A percentile compares a stretch with the other conserved stretches of the same genome.
phyloP scores from a whole-genome alignment of 2,113 vertebrate genomes.

The Embiotoca jacksoni region DNA sequence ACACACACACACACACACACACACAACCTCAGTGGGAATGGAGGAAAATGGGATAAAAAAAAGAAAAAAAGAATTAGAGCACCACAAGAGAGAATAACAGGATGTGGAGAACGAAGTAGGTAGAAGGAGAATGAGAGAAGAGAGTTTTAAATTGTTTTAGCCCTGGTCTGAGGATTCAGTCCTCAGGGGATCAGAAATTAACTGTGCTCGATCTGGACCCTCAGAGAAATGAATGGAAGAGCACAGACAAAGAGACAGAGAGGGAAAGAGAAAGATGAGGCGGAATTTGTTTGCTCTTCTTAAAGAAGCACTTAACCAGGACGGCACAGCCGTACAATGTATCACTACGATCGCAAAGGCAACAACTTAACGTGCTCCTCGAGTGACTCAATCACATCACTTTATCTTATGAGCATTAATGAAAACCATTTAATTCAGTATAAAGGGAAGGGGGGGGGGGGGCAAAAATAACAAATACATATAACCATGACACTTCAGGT shows the following conservation, averaged over 20 bases:
- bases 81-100: constrained; percentile 62
- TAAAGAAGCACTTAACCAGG: not conserved
- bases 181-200: constrained; percentile 70
- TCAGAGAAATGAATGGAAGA: constrained; percentile 48
- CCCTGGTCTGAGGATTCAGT: constrained; percentile 53
- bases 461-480: no score
- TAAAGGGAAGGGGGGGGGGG: no score
- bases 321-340: not conserved
- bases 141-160: constrained; percentile 66
- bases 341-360: not conserved
- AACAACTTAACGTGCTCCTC: not conserved
- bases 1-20: constrained; percentile 25
- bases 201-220: constrained; percentile 60
- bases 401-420: not conserved
- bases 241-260: constrained; percentile 4
- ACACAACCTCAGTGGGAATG: constrained; percentile 39
- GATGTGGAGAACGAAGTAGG: constrained; percentile 36
- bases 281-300: not conserved
- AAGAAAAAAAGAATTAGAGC: constrained; percentile 66
- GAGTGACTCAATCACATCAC: not conserved
- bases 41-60: constrained; percentile 46
- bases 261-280: not conserved
- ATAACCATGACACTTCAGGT: no score
- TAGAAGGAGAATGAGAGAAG: constrained; percentile 43
- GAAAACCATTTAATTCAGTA: no score